phyloP scores from a whole-genome alignment of 2,888 invertebrate genomes.

The Sarcophaga rosellei region DNA sequence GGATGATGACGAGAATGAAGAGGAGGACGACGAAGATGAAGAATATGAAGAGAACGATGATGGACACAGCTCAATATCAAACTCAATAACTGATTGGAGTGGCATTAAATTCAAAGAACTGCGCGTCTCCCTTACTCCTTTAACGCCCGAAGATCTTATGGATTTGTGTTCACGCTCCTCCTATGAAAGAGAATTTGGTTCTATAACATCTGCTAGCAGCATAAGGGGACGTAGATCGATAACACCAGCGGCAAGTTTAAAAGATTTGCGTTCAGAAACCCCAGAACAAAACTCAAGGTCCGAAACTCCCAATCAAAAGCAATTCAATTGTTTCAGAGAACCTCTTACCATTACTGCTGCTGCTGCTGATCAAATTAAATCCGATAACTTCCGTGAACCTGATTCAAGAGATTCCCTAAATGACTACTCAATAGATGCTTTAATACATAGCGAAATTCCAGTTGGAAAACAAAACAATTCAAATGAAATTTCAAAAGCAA shows the following conservation, averaged over 20 bases:
- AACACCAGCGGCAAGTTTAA: constrained; percentile 49
- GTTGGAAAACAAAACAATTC: neutral
- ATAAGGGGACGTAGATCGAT: constrained; percentile 45
- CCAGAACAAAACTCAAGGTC: constrained; percentile 26
- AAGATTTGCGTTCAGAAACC: constrained; percentile 32
- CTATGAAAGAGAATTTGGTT: constrained; percentile 55
- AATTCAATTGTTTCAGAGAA: constrained; percentile 33
- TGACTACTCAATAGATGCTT: constrained; percentile 14
- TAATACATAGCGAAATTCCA: neutral
- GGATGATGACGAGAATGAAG: constrained; percentile 26
- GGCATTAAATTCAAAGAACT: constrained; percentile 60
- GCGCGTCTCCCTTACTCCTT: constrained; percentile 46
- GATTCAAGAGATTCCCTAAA: constrained; percentile 21
- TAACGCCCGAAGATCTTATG: constrained; percentile 59
- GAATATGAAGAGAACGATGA: constrained; percentile 37
- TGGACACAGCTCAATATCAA: constrained; percentile 39
- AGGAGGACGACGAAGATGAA: constrained; percentile 52
- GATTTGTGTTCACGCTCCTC: constrained; percentile 64
- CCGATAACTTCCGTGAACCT: constrained; percentile 25
- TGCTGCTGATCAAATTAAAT: constrained; percentile 37
- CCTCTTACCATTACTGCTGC: constrained; percentile 2
- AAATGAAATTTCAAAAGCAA: constrained; percentile 24
- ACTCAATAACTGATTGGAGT: constrained; percentile 50
- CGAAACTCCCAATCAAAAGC: constrained; percentile 28
- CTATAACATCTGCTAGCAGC: constrained; percentile 44